Percentiles rank a stretch among this genome's conserved stretches.
phyloP scores from a whole-genome alignment of 30 jellyfish, hydroid and myxozoan species.

The Chrysaora quinquecirrha region DNA sequence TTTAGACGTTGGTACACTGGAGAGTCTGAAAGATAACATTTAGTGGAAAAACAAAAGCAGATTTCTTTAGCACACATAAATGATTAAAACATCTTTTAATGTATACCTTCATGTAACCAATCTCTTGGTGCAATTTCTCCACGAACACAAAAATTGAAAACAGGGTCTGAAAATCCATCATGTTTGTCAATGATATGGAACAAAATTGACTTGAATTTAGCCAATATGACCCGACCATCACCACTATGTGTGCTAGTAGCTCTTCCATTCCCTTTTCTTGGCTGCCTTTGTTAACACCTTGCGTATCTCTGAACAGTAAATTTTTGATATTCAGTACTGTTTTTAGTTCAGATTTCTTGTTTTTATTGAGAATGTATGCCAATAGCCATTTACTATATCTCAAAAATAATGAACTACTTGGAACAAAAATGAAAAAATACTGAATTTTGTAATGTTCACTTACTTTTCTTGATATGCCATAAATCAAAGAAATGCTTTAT shows the following conservation, averaged over 20 bases:
- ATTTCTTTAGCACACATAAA: too few species aligned
- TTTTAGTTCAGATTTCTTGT: too few species aligned
- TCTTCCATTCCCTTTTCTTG: too few species aligned
- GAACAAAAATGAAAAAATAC: background rate
- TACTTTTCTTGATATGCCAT: constrained; percentile 26
- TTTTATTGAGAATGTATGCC: too few species aligned
- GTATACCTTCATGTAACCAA: constrained; percentile 22
- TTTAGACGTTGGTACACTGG: too few species aligned
- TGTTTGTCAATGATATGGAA: constrained; percentile 16
- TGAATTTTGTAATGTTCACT: background rate
- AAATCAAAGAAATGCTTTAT: constrained; percentile 5
- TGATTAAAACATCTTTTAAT: background rate
- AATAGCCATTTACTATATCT: too few species aligned
- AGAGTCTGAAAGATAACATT: too few species aligned
- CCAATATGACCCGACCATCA: constrained; percentile 28
- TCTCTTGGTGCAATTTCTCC: constrained; percentile 12
- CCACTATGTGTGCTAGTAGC: constrained; percentile 42
- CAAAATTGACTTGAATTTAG: constrained; percentile 33
- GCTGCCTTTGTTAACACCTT: constrained; percentile 2
- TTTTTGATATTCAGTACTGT: too few species aligned
- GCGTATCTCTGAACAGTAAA: constrained; percentile 13
- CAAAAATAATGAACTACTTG: too few species aligned
- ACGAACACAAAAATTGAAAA: constrained; percentile 7
- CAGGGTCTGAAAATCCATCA: background rate
- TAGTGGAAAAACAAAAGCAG: too few species aligned